phyloP scores from a whole-genome alignment of 2,797 vertebrate species.

The Poeciliopsis presidionis region DNA sequence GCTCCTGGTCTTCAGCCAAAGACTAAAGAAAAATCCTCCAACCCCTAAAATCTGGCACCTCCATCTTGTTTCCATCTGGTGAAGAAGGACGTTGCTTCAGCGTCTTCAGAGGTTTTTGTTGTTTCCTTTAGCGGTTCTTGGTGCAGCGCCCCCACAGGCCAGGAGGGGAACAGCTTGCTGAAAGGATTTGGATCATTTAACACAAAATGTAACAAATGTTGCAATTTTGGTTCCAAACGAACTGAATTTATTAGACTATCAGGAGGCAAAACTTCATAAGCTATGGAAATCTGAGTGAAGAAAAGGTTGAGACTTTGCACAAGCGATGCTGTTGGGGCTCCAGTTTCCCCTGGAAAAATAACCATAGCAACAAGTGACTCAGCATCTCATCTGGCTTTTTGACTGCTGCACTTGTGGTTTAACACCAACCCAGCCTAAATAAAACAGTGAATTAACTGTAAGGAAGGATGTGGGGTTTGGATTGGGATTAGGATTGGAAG shows the following conservation, averaged over 20 bases:
- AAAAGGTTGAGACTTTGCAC: neutral
- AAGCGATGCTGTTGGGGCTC: neutral
- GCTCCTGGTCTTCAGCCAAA: neutral
- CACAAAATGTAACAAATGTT: neutral
- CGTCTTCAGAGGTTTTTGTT: neutral
- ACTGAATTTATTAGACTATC: neutral
- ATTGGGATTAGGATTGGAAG: too few species aligned
- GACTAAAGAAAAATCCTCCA: neutral
- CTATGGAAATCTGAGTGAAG: neutral
- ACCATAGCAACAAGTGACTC: neutral
- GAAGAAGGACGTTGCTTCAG: neutral
- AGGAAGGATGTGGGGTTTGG: too few species aligned
- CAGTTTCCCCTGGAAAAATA: neutral
- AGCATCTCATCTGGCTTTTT: neutral
- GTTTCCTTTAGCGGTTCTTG: neutral
- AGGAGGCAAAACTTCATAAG: neutral
- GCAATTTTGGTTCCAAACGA: neutral
- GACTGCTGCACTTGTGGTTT: neutral
- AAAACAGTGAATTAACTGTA: neutral
- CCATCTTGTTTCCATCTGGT: neutral
- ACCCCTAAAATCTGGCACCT: neutral
- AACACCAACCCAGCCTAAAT: neutral
- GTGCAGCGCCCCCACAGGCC: neutral
- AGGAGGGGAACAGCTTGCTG: neutral
- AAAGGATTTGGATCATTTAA: neutral